Evolutionary conservation across 2,113 vertebrate genomes (phyloP), one percentile per base, ranked within the genome.

Genomic region (Chamaea fasciata): DNA sequence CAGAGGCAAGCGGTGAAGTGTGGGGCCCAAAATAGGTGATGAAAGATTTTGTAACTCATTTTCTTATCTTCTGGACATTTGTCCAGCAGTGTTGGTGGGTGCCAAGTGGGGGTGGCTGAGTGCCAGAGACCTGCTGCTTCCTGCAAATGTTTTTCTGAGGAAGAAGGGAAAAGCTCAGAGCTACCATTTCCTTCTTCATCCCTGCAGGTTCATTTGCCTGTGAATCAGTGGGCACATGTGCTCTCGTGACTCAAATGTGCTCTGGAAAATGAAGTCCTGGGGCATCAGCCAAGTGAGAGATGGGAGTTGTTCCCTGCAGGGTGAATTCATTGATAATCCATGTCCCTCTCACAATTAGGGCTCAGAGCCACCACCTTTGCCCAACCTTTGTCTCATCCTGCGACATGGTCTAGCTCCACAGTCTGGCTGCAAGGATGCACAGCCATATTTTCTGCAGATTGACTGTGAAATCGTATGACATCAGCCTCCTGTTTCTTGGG

Each of bases 361-460:
- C 62, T 92, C 4, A 13, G 56, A 88, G 56, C 23, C 3, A 3
- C 18, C 0, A 2, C 14, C 33, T 55, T 59, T 68, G 4, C n/a
- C 53, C 55, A 78, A 9, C 39, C 33, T 87, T 77, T 60, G 28
- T 83, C 57, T 39, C 53, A 15, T 31, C n/a, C 37, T 67, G 63
- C 0, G 1, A n/a, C 57, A 21, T 17, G 15, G 28, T 68, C 59
- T 3, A 1, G 15, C 41, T 46, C 60, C 0, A 0, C 46, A n/a
- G 15, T 46, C 64, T 59, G 73, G 27, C 50, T 8, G 7, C 30
- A n/a, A n/a, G 47, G 60, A 50, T 64, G 41, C 1, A 3, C 24
- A 28, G 30, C 31, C 6, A 2, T 4, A 1, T 52, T 56, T 2
- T 1, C 44, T 59, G 62, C 35, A 33, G 63, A 53, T n/a, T 5